phyloP scores from a whole-genome alignment of 2,797 vertebrate genomes.

The Scyliorhinus canicula region DNA sequence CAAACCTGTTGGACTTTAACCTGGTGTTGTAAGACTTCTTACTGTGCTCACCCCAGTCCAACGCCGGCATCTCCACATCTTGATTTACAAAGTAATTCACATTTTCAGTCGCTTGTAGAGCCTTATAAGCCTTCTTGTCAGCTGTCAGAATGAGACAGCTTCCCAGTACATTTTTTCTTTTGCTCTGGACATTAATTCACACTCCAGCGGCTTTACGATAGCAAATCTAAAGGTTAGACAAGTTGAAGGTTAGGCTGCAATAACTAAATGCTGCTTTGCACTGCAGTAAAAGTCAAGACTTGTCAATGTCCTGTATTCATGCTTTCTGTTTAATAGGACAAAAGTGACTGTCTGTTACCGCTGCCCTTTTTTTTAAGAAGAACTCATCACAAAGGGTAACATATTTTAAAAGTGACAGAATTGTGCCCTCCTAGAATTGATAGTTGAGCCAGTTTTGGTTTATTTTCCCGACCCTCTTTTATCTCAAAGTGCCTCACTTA shows the following conservation, averaged over 20 bases:
- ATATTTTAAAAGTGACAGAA: background rate
- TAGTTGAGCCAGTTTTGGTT: background rate
- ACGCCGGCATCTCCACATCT: no score
- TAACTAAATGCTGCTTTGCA: background rate
- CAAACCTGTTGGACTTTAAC: no score
- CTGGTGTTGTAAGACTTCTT: no score
- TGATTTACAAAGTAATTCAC: background rate
- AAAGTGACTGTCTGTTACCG: background rate
- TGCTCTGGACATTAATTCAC: background rate
- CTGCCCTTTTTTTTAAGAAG: background rate
- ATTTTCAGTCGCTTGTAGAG: background rate
- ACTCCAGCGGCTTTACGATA: background rate
- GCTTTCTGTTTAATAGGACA: background rate
- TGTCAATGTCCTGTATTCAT: background rate
- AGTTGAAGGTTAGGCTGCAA: background rate
- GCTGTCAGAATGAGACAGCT: background rate
- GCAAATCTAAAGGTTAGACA: background rate
- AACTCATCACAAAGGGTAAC: no score
- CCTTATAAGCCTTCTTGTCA: background rate
- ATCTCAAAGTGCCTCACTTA: conserved; percentile 9
- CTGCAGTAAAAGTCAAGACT: background rate
- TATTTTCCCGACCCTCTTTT: background rate
- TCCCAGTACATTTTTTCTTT: background rate
- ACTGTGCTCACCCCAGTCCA: no score
- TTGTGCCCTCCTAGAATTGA: background rate